These are phyloP conservation scores for Buceros bicornis DNA, from an alignment of 2,797 vertebrate genomes.

Conservation along the genomic window DNA sequence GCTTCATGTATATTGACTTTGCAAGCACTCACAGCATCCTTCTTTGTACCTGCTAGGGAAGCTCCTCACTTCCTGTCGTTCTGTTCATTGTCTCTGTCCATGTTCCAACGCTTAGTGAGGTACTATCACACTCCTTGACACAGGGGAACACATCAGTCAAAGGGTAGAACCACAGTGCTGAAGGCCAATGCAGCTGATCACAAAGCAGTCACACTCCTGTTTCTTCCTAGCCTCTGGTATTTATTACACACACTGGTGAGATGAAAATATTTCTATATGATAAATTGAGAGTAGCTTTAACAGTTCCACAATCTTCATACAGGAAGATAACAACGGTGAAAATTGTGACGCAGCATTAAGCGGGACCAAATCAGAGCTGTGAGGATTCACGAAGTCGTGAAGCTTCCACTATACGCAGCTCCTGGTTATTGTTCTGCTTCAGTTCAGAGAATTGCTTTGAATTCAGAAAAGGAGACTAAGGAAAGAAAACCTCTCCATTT, in stretches of 20 bases:
- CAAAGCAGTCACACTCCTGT: not conserved
- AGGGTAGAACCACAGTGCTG: not conserved
- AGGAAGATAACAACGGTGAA: not conserved
- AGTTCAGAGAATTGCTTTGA: not conserved
- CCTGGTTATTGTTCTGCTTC: not conserved
- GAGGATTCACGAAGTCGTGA: not conserved
- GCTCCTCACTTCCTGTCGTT: not conserved
- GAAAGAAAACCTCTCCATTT: not conserved
- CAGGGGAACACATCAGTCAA: conserved; percentile 5
- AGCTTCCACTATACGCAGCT: not conserved
- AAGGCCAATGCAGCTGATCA: not conserved
- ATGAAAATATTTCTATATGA: not conserved
- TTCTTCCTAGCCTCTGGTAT: not conserved
- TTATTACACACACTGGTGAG: not conserved
- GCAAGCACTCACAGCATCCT: not conserved
- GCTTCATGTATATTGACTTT: not conserved
- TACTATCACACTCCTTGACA: not conserved
- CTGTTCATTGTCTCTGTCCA: not conserved
- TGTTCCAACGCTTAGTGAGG: not conserved
- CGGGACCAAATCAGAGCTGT: not conserved
- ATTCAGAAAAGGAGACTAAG: not conserved
- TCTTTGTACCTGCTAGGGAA: not conserved
- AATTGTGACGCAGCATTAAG: not conserved
- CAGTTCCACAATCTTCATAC: not conserved
- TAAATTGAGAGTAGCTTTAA: not conserved